Percentiles rank a stretch among this genome's conserved stretches.
Conservation (phyloP, 2,888 invertebrate genomes). For the Pachliopta kotzebuea region DNA sequence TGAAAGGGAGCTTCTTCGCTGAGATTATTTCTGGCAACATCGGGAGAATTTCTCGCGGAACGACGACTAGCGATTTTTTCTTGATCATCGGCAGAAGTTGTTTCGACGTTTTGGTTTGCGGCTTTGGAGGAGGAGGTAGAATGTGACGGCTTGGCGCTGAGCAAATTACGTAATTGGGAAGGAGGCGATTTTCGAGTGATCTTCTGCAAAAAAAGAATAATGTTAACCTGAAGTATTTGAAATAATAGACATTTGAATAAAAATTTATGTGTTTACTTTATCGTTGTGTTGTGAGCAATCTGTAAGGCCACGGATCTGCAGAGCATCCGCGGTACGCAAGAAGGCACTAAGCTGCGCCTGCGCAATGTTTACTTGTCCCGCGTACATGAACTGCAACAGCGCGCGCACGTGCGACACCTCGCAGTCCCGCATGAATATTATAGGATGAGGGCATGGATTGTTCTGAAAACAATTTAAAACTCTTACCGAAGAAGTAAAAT, state of each 20-base stretch:
- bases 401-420: slow-evolving; percentile 88
- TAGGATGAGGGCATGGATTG: slow-evolving; percentile 92
- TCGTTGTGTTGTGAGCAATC: slow-evolving; percentile 82
- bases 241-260: neutral
- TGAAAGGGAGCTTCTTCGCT: slow-evolving; percentile 77
- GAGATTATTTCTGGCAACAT: slow-evolving; percentile 80
- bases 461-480: slow-evolving; percentile 78
- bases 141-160: slow-evolving; percentile 78
- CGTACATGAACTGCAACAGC: slow-evolving; percentile 92
- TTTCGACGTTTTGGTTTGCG: slow-evolving; percentile 78
- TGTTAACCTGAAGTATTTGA: slow-evolving; percentile 4
- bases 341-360: slow-evolving; percentile 88
- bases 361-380: slow-evolving; percentile 91
- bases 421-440: slow-evolving; percentile 92
- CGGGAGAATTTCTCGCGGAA: slow-evolving; percentile 77
- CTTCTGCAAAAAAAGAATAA: slow-evolving; percentile 60
- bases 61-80: slow-evolving; percentile 71
- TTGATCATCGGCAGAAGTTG: slow-evolving; percentile 69
- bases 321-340: slow-evolving; percentile 88
- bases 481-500: slow-evolving; percentile 8
- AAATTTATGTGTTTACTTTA: slow-evolving; percentile 53
- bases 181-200: slow-evolving; percentile 76
- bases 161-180: slow-evolving; percentile 79
- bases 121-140: slow-evolving; percentile 79
- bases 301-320: slow-evolving; percentile 89